A percentile compares a stretch with the other conserved stretches of the same genome.
Conservation (phyloP, 1,140 invertebrate species). For the Druon quercuslanigerum region DNA sequence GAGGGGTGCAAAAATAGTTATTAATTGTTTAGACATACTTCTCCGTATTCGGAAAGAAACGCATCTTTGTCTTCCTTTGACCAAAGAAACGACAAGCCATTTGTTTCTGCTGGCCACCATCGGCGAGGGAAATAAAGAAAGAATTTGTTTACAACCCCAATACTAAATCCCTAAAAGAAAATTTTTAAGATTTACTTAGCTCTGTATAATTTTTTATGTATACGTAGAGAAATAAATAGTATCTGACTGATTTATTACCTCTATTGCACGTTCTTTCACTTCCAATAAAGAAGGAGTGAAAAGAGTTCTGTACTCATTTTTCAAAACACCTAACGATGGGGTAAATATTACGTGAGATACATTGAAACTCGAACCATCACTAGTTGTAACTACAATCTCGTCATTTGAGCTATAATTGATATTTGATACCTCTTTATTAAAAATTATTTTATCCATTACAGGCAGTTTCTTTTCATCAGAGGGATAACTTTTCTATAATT, state of each 20-base stretch:
- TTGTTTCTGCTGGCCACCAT: conserved; percentile 78
- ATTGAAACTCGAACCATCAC: conserved; percentile 61
- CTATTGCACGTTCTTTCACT: conserved; percentile 60
- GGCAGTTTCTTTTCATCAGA: conserved; percentile 49
- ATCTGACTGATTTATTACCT: conserved; percentile 51
- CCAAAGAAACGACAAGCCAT: conserved; percentile 77
- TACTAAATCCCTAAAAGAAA: conserved; percentile 72
- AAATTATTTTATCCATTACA: conserved; percentile 62
- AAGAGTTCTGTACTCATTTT: conserved; percentile 63
- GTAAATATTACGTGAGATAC: conserved; percentile 73
- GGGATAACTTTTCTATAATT: conserved; percentile 60
- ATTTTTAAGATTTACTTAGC: conserved; percentile 26
- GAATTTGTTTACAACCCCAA: conserved; percentile 82
- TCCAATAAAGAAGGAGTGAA: conserved; percentile 69
- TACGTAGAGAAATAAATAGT: background rate
- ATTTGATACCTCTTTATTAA: conserved; percentile 61
- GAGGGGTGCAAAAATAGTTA: background rate
- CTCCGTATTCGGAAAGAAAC: conserved; percentile 54
- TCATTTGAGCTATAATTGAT: conserved; percentile 61
- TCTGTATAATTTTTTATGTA: conserved; percentile 1
- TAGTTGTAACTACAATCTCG: conserved; percentile 60
- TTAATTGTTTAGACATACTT: conserved; percentile 21
- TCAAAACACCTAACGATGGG: conserved; percentile 74
- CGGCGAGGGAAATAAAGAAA: conserved; percentile 81
- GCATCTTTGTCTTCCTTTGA: conserved; percentile 70